Evolutionary conservation across 2,888 invertebrate species (phyloP), one percentile per base, ranked within the genome.

Genomic region (Parascotia fuliginaria): DNA sequence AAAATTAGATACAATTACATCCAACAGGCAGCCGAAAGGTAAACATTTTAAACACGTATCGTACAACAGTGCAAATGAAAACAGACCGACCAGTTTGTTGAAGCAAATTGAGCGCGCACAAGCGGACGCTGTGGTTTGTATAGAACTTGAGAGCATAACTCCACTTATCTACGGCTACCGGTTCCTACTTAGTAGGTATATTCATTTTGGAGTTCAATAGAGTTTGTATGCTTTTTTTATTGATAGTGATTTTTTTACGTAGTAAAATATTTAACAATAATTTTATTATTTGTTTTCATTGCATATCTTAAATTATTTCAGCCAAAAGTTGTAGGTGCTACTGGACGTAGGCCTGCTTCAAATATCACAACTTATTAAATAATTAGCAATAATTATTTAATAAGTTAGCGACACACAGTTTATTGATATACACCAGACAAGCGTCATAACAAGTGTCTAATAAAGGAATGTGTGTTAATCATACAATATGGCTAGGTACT

Each of bases 141-240:
- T 79, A 73, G 68, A 75, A 75, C 77, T 79, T 72, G 69, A 70
- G 63, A 63, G 73, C 77, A 79, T 79, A 79, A 79, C 76, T 79
- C 70, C 65, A 79, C 77, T 85, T 85, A 85, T 81, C 80, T 81
- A 65, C 52, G 60, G 82, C 87, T 88, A 89, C 87, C 85, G 85
- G 87, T 87, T 84, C 44, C 39, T 42, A 68, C 65, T 62, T 64
- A 67, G 42, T 43, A 16, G n/a, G n/a, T 31, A 31, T 14, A 19
- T 33, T 47, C 42, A 38, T 38, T 6, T 43, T 43, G 38, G 15
- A 43, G 13, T 12, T 15, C n/a, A n/a, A n/a, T n/a, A n/a, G 7
- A 4, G 11, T 7, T 27, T 11, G 9, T 14, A 16, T 45, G 46
- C n/a, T n/a, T n/a, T n/a, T n/a, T n/a, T n/a, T n/a, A n/a, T 36